A percentile compares a stretch with the other conserved stretches of the same genome.
Evolutionary conservation across 2,888 invertebrate genomes (phyloP).

Genomic region (Oscheius myriophilus): DNA sequence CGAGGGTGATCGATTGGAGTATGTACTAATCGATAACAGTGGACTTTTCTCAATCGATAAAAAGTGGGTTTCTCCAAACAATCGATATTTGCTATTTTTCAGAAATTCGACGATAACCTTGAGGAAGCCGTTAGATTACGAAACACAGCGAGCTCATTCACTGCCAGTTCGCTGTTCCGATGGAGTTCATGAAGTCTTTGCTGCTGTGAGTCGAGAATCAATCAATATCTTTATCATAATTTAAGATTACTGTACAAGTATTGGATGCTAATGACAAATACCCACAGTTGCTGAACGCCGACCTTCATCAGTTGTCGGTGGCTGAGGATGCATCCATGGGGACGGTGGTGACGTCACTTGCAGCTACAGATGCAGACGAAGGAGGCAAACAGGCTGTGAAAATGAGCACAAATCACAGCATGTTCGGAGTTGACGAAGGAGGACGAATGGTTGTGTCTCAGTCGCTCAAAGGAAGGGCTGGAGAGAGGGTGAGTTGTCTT

Average conservation of each 20-base stretch:
- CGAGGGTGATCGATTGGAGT: conserved; percentile 32
- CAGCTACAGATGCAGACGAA: conserved; percentile 38
- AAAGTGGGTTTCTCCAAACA: conserved; percentile 8
- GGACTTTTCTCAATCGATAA: conserved; percentile 42
- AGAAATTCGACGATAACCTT: conserved; percentile 40
- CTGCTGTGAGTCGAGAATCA: conserved; percentile 32
- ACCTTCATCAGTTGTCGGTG: conserved; percentile 40
- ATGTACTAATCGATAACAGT: conserved; percentile 44
- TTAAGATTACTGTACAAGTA: conserved; percentile 36
- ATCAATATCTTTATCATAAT: neutral
- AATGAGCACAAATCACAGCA: conserved; percentile 35
- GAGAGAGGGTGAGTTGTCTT: conserved; percentile 36
- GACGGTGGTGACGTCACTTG: conserved; percentile 34
- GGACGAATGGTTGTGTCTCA: conserved; percentile 32
- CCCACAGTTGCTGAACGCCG: conserved; percentile 42
- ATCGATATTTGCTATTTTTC: neutral
- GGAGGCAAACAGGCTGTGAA: conserved; percentile 20
- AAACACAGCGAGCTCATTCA: conserved; percentile 45
- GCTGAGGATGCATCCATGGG: conserved; percentile 37
- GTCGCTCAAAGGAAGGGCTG: conserved; percentile 42
- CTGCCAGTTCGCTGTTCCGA: conserved; percentile 43
- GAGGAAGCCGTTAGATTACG: conserved; percentile 38
- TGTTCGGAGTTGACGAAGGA: conserved; percentile 43
- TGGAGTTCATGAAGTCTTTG: conserved; percentile 48
- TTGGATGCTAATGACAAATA: conserved; percentile 41